phyloP scores from a whole-genome alignment of 2,797 vertebrate genomes.

The Rhinoraja longicauda region DNA sequence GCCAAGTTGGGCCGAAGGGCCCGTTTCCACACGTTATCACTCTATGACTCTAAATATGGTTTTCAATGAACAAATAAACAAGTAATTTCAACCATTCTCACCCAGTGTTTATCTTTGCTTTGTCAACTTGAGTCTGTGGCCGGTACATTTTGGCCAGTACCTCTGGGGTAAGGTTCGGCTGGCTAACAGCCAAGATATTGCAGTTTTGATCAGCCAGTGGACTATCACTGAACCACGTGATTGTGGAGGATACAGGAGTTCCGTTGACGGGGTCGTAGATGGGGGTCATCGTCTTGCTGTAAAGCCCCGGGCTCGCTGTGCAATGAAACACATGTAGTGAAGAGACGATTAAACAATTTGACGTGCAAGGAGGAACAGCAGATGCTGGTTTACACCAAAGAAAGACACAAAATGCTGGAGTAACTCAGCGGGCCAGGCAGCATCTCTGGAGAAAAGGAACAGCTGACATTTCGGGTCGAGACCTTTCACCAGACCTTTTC shows the following conservation, averaged over 20 bases:
- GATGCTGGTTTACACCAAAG: too few relatives aligned
- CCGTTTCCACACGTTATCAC: too few relatives aligned
- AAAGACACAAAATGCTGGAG: too few relatives aligned
- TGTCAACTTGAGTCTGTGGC: conserved; percentile 74
- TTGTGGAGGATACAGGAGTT: conserved; percentile 73
- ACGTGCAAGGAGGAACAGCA: too few relatives aligned
- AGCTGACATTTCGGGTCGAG: too few relatives aligned
- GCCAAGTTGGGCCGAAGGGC: too few relatives aligned
- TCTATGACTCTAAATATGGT: too few relatives aligned
- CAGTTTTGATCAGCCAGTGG: conserved; percentile 62
- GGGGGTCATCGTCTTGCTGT: conserved; percentile 90
- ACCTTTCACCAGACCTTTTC: too few relatives aligned
- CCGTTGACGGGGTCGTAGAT: conserved; percentile 81
- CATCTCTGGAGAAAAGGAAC: too few relatives aligned
- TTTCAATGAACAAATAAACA: not conserved
- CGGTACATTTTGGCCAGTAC: conserved; percentile 81
- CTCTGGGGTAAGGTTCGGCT: conserved; percentile 64
- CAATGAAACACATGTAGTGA: conserved; percentile 39
- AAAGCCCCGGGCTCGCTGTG: conserved; percentile 69
- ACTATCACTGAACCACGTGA: conserved; percentile 84
- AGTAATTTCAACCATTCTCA: conserved; percentile 50
- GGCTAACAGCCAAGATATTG: conserved; percentile 62
- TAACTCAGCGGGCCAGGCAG: too few relatives aligned
- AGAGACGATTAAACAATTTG: not conserved
- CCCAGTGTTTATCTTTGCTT: conserved; percentile 79